A percentile compares a stretch with the other conserved stretches of the same genome.
These are phyloP conservation scores for Neolamprologus brichardi DNA, from an alignment of 2,113 vertebrate genomes.

Conservation along the genomic window DNA sequence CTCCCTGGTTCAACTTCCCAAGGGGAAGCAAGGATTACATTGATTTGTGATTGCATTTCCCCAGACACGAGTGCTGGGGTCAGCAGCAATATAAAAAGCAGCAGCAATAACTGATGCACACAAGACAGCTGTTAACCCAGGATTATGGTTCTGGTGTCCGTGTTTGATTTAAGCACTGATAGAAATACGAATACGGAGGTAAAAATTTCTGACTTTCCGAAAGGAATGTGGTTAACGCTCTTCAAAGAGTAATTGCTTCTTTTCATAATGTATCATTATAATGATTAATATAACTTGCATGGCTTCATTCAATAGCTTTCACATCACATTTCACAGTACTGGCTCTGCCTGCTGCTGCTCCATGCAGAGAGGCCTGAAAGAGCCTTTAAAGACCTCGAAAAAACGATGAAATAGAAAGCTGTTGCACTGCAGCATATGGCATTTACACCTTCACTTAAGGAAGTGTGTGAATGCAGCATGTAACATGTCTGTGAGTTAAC, in stretches of 20 bases:
- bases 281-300: slow-evolving; percentile 54
- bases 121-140: slow-evolving; percentile 9
- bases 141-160: not conserved
- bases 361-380: not conserved
- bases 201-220: not conserved
- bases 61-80: not conserved
- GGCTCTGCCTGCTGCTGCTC: slow-evolving; percentile 22
- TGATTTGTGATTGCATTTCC: slow-evolving; percentile 1
- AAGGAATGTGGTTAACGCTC: slow-evolving; percentile 1
- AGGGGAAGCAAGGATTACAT: not conserved
- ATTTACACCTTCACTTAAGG: not conserved
- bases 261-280: slow-evolving; percentile 19
- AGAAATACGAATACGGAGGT: not conserved
- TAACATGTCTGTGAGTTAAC: not conserved
- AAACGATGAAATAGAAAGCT: not conserved
- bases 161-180: not conserved
- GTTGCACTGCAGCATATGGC: not conserved
- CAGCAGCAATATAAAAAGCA: not conserved
- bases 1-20: not conserved
- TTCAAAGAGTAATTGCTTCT: slow-evolving; percentile 20
- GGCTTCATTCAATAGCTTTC: slow-evolving; percentile 44
- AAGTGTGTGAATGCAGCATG: not conserved
- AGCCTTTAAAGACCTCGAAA: not conserved
- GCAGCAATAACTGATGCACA: not conserved
- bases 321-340: slow-evolving; percentile 52